Evolutionary conservation across 2,797 vertebrate genomes (phyloP).

Genomic region (Acanthornis magna): DNA sequence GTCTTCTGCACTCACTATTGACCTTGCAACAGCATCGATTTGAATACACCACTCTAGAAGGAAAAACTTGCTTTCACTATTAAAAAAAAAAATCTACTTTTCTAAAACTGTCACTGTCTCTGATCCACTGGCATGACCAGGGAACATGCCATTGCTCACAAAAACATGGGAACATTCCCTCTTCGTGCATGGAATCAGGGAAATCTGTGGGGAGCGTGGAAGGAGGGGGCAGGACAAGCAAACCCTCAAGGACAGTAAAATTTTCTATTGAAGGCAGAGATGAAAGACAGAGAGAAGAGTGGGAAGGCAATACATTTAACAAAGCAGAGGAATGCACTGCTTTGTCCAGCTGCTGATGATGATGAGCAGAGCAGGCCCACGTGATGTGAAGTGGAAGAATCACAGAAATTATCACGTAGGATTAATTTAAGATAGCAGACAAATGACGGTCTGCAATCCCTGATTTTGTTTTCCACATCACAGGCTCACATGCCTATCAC

Average conservation of each 20-base stretch:
- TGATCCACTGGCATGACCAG: background rate
- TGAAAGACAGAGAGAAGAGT: background rate
- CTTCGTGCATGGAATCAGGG: rapidly evolving
- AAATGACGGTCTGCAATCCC: background rate
- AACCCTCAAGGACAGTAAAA: background rate
- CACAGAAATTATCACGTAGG: background rate
- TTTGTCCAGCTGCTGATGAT: background rate
- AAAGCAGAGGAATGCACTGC: background rate
- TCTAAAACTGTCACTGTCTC: background rate
- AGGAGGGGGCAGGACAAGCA: background rate
- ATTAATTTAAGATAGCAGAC: background rate
- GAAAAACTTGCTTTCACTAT: background rate
- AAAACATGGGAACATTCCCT: background rate
- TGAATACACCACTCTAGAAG: background rate
- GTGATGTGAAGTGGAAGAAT: background rate
- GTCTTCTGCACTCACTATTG: background rate
- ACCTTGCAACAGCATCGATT: background rate
- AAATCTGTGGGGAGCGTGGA: background rate
- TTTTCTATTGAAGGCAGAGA: background rate
- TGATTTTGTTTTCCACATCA: background rate
- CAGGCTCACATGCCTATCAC: background rate
- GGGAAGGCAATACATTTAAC: background rate
- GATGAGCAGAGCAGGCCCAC: background rate
- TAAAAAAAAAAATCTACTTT: background rate
- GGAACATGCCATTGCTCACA: background rate